Base-by-base conservation (phyloP, 2,888 invertebrate species). In the Loripinus fragilis region DNA sequence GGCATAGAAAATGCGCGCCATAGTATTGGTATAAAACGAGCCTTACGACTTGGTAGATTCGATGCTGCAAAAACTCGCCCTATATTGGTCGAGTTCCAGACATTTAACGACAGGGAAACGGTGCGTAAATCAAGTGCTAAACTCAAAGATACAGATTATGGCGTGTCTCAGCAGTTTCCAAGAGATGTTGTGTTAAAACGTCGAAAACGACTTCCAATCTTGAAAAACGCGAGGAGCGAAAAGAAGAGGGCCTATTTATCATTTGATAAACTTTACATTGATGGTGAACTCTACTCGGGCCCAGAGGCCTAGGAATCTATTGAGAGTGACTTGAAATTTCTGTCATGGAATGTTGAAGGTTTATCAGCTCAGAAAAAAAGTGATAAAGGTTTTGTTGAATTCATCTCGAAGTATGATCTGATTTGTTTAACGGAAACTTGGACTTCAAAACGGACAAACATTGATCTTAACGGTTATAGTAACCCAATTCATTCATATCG, bases 271-370 rank as follows among this genome's bases (percentile, higher is more conserved):
- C 30, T 55, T 7, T 55, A 25, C 55, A 28, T 55, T 55, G 55
- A 55, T 28, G 28, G 28, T 12, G 25, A 55, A 28, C 28, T 55
- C 8, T 55, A 55, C 28, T 20, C 25, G 28, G 55, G 30, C 55
- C 28, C 30, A 7, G 5, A 28, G 23, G 28, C 23, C n/a, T 66
- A 73, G 73, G 66, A 35, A 8, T 12, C 12, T 1, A 20, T n/a
- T 48, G 66, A 66, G 50, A 35, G 38, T 48, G 66, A 25, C 25
- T 38, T 73, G 25, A 48, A 66, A 17, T 8, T 48, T n/a, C 45
- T 65, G 10, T 66, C 66, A 48, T 66, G 73, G 73, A 73, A 73
- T 28, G 30, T 73, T 50, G 66, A 73, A 48, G 73, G 73, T 23
- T 38, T 73, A 10, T 50, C 48, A 35, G 15, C 0, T 15, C 66